Percentiles rank a stretch among this genome's conserved stretches.
Conservation (phyloP, 2,888 invertebrate genomes). For the Notocelia uddmanniana region DNA sequence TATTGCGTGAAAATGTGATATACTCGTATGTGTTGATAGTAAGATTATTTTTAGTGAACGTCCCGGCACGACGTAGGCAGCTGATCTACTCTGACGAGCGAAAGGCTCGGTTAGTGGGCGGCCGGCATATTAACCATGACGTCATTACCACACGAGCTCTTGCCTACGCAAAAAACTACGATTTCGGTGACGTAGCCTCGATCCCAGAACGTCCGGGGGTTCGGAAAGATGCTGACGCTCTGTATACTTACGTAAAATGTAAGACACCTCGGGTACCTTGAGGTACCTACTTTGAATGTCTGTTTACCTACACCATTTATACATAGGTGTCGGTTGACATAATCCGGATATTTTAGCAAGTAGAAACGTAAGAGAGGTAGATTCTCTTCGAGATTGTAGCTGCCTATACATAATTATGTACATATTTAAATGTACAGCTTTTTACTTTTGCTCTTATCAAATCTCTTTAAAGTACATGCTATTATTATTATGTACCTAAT, state of each 20-base stretch:
- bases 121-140: constrained; percentile 75
- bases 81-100: constrained; percentile 38
- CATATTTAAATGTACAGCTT: too few species aligned
- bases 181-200: constrained; percentile 72
- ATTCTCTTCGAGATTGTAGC: neutral
- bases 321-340: neutral
- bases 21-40: neutral
- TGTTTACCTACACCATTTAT: neutral
- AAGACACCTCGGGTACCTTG: neutral
- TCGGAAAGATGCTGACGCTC: neutral
- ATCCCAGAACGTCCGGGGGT: constrained; percentile 51
- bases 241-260: neutral
- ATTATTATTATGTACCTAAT: too few species aligned
- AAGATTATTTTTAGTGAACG: neutral
- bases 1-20: neutral
- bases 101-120: constrained; percentile 54
- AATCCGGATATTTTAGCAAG: neutral
- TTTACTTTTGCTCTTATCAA: too few species aligned
- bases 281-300: neutral
- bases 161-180: constrained; percentile 71
- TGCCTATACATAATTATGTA: too few species aligned
- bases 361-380: neutral
- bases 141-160: constrained; percentile 69
- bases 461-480: too few species aligned
- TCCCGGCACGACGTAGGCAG: constrained; percentile 24